Evolutionary conservation across 2,888 invertebrate species (phyloP), one percentile per base, ranked within the genome.

Genomic region (Cephus nigrinus): DNA sequence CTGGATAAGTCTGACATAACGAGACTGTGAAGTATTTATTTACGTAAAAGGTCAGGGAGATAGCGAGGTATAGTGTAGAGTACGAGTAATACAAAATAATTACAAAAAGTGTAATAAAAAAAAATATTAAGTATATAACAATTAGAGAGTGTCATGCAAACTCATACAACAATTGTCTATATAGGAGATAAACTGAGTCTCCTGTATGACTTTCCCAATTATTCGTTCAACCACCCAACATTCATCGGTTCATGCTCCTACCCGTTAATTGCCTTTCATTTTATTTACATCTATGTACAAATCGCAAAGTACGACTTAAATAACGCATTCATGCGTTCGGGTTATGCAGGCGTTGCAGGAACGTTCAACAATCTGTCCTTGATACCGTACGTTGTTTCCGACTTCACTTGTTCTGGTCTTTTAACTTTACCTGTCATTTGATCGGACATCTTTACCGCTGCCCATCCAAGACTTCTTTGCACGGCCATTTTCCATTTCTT

Each of bases 401-500:
- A 68, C 36, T 75, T 75, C 30, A 75, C 32, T 75, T 75, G 75
- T 78, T 75, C 75, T 32, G 12, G 23, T 33, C 5, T 31, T 69
- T 40, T 68, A 36, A 68, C 79, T 81, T 93, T 94, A 95, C 95
- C 95, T 94, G 97, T 96, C 95, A 96, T 96, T 73, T 94, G 93
- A 84, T 93, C 92, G 12, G 96, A 95, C 91, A 95, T 96, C 90
- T 96, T 95, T 9, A 94, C 93, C 0, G 94, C 93, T 32, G 96
- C 96, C 98, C 98, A 98, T 80, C 97, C 97, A 85, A 98, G 94
- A 68, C 97, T 97, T 40, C 98, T 94, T 88, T 97, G 95, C 2
- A 99, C 98, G 0, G 98, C 98, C 95, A 97, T 96, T 92, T 98
- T 98, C 98, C 98, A 98, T 92, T 97, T 96, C 11, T 94, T 96